Conservation (phyloP, 2,797 vertebrate genomes). For the Sciurus carolinensis region DNA sequence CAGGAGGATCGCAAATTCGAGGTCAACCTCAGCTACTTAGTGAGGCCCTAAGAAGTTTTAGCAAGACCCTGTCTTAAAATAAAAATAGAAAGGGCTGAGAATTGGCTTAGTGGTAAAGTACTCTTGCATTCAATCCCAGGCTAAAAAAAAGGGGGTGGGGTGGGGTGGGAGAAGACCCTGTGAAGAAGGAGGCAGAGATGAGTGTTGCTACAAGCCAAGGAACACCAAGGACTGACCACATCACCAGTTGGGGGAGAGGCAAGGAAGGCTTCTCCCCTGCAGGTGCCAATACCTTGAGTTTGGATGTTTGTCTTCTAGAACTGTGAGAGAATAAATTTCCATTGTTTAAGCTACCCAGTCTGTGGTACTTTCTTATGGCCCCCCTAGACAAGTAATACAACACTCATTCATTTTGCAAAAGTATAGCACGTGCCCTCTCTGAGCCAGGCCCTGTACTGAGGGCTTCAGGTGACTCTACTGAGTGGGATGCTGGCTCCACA, state of each 20-base stretch:
- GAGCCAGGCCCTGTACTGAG: neutral
- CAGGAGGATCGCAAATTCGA: no score
- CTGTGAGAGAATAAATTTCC: neutral
- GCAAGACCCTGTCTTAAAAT: no score
- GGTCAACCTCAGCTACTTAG: no score
- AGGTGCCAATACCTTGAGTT: no score
- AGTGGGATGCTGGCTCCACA: neutral
- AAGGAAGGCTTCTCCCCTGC: no score
- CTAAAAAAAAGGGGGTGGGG: neutral
- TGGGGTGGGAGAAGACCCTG: neutral
- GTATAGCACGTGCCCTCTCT: no score
- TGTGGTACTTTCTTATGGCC: neutral
- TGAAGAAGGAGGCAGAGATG: neutral
- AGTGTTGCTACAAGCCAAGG: no score
- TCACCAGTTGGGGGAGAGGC: neutral
- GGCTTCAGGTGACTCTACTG: neutral
- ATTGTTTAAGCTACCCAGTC: neutral
- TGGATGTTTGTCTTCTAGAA: neutral
- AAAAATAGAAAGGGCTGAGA: no score
- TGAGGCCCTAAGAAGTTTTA: no score
- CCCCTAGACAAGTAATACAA: neutral
- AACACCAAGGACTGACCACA: rapidly evolving
- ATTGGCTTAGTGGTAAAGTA: no score
- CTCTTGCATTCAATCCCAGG: no score
- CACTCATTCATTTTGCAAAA: neutral